Evolutionary conservation across 2,888 invertebrate genomes (phyloP), one percentile per base, ranked within the genome.

Genomic region (Himalopsyche anomala): DNA sequence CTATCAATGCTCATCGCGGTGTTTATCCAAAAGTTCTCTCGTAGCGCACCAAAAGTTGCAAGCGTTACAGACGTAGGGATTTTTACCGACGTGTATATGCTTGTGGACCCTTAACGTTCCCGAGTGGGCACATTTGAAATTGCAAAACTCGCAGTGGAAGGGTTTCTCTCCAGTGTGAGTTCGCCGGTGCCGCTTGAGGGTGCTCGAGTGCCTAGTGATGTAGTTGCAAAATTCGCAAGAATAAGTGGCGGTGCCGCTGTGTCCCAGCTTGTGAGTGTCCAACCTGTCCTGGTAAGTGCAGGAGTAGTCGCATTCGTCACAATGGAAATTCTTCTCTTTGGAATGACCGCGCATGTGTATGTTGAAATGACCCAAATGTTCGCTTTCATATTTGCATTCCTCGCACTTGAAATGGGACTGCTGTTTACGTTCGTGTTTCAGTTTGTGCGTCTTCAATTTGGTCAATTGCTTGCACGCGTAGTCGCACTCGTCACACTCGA

Each of bases 151-250:
- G 62, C 86, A 86, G 28, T 40, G 28, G 80, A 83, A 86, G 15
- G 86, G 86, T 38, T 86, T 86, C 19, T 81, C 83, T 36, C 82
- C 86, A 0, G 86, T 83, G 19, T 86, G 86, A 6, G 86, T 86
- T 28, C 83, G 69, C 55, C 83, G 83, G 51, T 86, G 86, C 42
- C 86, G 80, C 28, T 83, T 36, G 38, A 86, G 83, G 5, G 86
- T 83, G 19, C 86, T 83, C 6, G 86, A 86, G 42, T 86, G 83
- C 17, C 80, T 19, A 62, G 83, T 86, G 3, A 86, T 83, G 81
- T 86, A 86, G 42, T 81, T 86, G 56, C 86, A 86, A 19, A 83
- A 56, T 62, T 62, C 56, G 54, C 86, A 86, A 11, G 86, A 83
- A 55, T 83, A 86, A 38, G 86, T 83, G 36, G 62, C 69, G 79